Conservation (phyloP, 2,113 vertebrate species). For the Malurus cyaneus region DNA sequence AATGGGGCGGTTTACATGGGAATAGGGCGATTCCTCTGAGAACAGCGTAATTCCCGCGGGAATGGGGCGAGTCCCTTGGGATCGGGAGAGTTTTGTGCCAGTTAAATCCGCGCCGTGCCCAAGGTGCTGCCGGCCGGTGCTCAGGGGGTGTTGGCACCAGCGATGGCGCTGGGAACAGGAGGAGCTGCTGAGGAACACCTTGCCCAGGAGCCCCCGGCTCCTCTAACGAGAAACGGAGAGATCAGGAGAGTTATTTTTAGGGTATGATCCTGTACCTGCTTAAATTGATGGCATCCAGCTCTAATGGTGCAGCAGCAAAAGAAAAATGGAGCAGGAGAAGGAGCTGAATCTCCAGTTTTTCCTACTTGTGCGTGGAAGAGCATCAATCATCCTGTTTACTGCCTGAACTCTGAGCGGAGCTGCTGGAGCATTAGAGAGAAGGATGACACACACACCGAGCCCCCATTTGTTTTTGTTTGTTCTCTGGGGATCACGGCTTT, state of each 20-base stretch:
- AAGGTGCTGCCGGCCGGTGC: fast-evolving
- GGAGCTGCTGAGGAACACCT: fast-evolving
- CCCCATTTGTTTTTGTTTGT: background rate
- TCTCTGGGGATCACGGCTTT: background rate
- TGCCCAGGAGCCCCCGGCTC: background rate
- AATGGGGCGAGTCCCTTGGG: background rate
- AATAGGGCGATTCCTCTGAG: too few relatives aligned
- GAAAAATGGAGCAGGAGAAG: conserved; percentile 50
- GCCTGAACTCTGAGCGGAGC: background rate
- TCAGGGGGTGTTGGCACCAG: fast-evolving
- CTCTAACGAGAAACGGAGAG: conserved; percentile 10
- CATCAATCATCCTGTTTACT: conserved; percentile 45
- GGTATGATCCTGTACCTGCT: conserved; percentile 39
- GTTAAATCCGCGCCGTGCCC: fast-evolving
- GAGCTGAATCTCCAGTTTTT: conserved; percentile 64
- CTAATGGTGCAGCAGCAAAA: conserved; percentile 30
- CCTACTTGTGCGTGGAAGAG: background rate
- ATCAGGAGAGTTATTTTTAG: conserved; percentile 49
- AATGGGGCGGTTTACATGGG: background rate
- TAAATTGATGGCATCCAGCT: conserved; percentile 48
- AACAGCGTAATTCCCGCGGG: too few relatives aligned
- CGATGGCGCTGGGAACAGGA: fast-evolving
- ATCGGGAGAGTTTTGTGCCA: background rate
- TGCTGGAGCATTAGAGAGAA: background rate
- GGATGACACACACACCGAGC: background rate